Conservation (phyloP, 1,140 invertebrate species). For the Conopomorpha cramerella region DNA sequence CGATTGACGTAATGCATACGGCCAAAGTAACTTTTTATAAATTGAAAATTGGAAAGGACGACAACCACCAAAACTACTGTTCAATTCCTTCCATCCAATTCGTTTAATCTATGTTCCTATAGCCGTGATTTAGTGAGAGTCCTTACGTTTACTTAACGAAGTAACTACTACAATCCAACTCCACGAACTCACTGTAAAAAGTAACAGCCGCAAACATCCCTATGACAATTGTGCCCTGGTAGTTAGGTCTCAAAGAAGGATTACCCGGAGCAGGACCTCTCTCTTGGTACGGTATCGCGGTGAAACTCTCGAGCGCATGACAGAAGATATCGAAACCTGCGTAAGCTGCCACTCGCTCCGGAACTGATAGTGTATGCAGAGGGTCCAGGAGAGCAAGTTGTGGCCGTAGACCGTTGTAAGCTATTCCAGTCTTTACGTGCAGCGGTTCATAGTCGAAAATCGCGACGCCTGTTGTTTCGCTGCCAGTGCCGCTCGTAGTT, state of each 20-base stretch:
- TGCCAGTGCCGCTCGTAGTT: slow-evolving; percentile 92
- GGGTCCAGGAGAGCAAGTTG: slow-evolving; percentile 87
- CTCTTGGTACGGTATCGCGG: slow-evolving; percentile 83
- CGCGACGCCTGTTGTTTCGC: slow-evolving; percentile 87
- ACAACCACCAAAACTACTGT: no score
- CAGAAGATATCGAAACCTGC: slow-evolving; percentile 84
- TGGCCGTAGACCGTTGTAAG: slow-evolving; percentile 77
- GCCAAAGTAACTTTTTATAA: no score
- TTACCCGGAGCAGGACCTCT: slow-evolving; percentile 77
- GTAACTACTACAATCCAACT: no score
- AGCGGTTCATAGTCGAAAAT: slow-evolving; percentile 87
- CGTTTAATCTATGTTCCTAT: no score
- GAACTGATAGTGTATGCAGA: slow-evolving; percentile 78
- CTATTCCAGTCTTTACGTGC: slow-evolving; percentile 88
- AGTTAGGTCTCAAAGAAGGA: slow-evolving; percentile 80
- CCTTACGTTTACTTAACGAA: no score
- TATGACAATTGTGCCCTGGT: slow-evolving; percentile 90
- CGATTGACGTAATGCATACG: no score
- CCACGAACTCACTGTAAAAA: slow-evolving; percentile 71
- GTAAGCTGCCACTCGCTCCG: slow-evolving; percentile 81
- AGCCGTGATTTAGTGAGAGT: no score
- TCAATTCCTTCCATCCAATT: no score
- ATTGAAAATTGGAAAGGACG: no score
- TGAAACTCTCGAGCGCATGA: slow-evolving; percentile 91
- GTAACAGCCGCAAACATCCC: slow-evolving; percentile 87